phyloP scores from a whole-genome alignment of 2,113 vertebrate genomes.

The Podarcis cretensis region DNA sequence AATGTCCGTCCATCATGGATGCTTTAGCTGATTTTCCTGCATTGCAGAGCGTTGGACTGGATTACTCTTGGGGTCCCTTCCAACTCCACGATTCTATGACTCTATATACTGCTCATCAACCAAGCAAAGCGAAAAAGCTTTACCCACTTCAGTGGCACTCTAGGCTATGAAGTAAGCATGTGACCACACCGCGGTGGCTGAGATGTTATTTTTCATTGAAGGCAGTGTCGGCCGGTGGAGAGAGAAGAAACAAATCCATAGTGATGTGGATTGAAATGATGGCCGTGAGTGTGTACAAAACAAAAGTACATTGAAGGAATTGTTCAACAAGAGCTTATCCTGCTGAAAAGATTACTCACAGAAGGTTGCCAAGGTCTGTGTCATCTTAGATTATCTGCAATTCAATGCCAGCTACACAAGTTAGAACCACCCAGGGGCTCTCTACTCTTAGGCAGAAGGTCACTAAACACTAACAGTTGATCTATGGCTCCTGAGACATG shows the following conservation, averaged over 20 bases:
- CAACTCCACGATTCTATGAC: too few species aligned
- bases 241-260: background rate
- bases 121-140: background rate
- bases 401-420: conserved; percentile 27
- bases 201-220: conserved; percentile 62
- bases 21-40: too few species aligned
- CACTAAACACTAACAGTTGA: conserved; percentile 53
- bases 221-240: conserved; percentile 18
- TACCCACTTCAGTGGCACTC: conserved; percentile 17
- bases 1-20: too few species aligned
- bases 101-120: too few species aligned
- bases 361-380: conserved; percentile 43
- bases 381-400: conserved; percentile 44
- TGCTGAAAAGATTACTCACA: conserved; percentile 47
- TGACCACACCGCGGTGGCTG: conserved; percentile 47
- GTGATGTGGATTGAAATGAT: conserved; percentile 34
- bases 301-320: conserved; percentile 35
- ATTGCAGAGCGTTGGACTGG: too few species aligned
- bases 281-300: conserved; percentile 16
- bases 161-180: conserved; percentile 40
- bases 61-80: too few species aligned
- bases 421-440: conserved; percentile 35
- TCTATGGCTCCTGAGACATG: conserved; percentile 42
- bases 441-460: conserved; percentile 38
- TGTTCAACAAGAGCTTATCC: conserved; percentile 36